A percentile compares a stretch with the other conserved stretches of the same genome.
These are phyloP conservation scores for Vollenhovia emeryi DNA, from an alignment of 1,140 invertebrate genomes.

Conservation along the genomic window DNA sequence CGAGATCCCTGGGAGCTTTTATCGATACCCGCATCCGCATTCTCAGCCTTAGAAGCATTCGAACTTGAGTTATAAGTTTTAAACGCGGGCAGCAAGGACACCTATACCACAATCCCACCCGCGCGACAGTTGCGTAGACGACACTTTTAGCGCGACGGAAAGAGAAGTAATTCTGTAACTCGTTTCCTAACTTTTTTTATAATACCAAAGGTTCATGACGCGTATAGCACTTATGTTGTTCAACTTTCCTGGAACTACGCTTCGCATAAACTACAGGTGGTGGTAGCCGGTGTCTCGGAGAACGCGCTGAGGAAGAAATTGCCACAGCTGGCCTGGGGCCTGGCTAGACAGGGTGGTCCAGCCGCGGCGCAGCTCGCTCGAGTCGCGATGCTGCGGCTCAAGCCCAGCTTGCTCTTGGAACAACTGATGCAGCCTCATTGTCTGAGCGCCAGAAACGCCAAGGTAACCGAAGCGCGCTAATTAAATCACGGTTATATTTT, in stretches of 20 bases:
- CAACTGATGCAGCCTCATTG: conserved; percentile 88
- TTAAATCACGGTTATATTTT: not conserved
- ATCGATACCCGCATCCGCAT: not conserved
- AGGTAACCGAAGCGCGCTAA: conserved; percentile 77
- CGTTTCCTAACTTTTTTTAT: not conserved
- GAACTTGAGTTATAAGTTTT: conserved; percentile 7
- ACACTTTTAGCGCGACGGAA: not conserved
- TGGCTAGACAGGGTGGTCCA: conserved; percentile 87
- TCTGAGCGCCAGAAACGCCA: conserved; percentile 88
- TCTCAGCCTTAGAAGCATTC: not conserved
- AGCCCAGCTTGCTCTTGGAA: conserved; percentile 88
- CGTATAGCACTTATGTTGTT: not conserved
- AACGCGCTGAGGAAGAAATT: conserved; percentile 83
- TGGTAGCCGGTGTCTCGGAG: conserved; percentile 78
- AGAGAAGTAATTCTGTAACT: not conserved
- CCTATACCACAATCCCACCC: not conserved
- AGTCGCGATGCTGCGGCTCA: conserved; percentile 88
- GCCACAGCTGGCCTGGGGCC: conserved; percentile 85
- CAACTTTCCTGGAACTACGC: not conserved
- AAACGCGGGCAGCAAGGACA: conserved; percentile 26
- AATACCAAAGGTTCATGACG: conserved; percentile 25
- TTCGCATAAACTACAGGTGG: conserved; percentile 78
- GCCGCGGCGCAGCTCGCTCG: conserved; percentile 87
- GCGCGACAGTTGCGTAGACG: not conserved
- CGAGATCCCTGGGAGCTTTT: not conserved